These are phyloP conservation scores for Pomacea maculata DNA, from an alignment of 1,140 invertebrate genomes.

Conservation along the genomic window DNA sequence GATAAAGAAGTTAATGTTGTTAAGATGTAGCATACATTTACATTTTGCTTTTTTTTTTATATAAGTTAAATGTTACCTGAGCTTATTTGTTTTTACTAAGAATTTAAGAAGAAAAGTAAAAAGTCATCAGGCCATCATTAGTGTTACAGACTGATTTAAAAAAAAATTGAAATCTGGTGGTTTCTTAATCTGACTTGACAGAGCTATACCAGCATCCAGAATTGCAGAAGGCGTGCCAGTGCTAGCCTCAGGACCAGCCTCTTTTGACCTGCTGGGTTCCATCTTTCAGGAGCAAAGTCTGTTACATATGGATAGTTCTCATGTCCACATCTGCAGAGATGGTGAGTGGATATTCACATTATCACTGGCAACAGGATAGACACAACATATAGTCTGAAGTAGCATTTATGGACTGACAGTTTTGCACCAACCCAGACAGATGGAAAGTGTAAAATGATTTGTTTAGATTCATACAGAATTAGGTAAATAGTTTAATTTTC, in stretches of 20 bases:
- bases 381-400: too few species aligned
- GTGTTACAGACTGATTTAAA: too few species aligned
- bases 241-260: conserved; percentile 5
- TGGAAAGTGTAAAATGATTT: too few species aligned
- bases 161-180: background rate
- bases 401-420: too few species aligned
- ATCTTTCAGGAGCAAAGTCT: conserved; percentile 80
- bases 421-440: too few species aligned
- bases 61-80: too few species aligned
- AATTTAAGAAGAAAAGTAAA: too few species aligned
- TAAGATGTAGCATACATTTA: background rate
- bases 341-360: conserved; percentile 66
- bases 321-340: conserved; percentile 72
- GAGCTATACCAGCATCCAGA: background rate
- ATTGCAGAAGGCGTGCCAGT: conserved; percentile 3
- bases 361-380: background rate
- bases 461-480: too few species aligned
- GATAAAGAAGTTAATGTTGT: too few species aligned
- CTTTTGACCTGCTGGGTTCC: conserved; percentile 74
- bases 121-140: too few species aligned
- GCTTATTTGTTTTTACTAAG: too few species aligned
- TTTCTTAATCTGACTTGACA: background rate
- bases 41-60: background rate
- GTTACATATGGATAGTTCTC: conserved; percentile 75
- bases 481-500: too few species aligned